phyloP scores from a whole-genome alignment of 2,888 invertebrate species.

The Philereme vetulata region DNA sequence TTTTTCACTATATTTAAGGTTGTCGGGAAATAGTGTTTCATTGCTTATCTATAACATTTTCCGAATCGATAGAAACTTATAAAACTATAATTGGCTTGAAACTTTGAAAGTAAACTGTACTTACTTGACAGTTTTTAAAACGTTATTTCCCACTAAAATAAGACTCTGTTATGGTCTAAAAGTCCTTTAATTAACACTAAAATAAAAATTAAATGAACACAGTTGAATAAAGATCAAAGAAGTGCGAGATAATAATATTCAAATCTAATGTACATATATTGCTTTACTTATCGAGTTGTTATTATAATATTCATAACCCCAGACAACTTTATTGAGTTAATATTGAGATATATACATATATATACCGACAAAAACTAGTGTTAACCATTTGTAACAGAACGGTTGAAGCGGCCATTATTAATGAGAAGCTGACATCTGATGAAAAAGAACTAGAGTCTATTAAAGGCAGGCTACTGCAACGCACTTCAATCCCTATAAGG shows the following conservation, averaged over 20 bases:
- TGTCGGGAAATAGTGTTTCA: constrained; percentile 13
- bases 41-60: constrained; percentile 18
- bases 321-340: constrained; percentile 2
- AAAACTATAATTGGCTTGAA: no score
- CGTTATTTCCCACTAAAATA: no score
- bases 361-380: constrained; percentile 54
- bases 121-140: no score
- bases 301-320: no score
- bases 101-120: no score
- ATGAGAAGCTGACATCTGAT: constrained; percentile 52
- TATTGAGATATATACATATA: no score
- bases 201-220: not conserved
- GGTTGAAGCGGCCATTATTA: constrained; percentile 62
- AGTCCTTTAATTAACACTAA: no score
- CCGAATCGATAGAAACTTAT: no score
- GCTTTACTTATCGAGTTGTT: not conserved
- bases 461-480: constrained; percentile 58
- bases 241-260: not conserved
- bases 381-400: constrained; percentile 56
- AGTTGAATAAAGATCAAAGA: not conserved
- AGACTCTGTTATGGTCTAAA: no score
- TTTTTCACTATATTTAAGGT: constrained; percentile 18
- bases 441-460: constrained; percentile 59
- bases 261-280: not conserved
- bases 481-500: constrained; percentile 63